Percentiles rank a stretch among this genome's conserved stretches.
phyloP scores from a whole-genome alignment of 1,140 invertebrate genomes.

The Sinella curviseta region DNA sequence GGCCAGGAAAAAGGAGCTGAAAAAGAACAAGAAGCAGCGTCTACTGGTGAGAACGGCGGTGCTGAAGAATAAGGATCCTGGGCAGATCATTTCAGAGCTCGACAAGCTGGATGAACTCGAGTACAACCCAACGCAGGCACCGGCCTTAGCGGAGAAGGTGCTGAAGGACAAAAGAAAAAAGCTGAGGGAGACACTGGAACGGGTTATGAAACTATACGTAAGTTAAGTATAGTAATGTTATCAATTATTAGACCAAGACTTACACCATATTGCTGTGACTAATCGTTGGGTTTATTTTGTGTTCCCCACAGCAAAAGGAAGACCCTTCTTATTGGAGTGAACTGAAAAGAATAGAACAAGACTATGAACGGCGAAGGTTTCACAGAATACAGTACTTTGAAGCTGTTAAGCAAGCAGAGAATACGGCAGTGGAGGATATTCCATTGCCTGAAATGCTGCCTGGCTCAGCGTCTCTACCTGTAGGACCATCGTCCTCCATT shows the following conservation, averaged over 20 bases:
- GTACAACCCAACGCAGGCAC: constrained; percentile 90
- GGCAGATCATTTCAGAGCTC: constrained; percentile 89
- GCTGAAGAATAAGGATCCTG: constrained; percentile 96
- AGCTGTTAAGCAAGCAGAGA: constrained; percentile 90
- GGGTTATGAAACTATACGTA: constrained; percentile 94
- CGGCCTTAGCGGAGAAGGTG: constrained; percentile 93
- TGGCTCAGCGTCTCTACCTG: constrained; percentile 55
- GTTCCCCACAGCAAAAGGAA: constrained; percentile 80
- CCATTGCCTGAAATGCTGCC: constrained; percentile 77
- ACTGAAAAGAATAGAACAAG: constrained; percentile 82
- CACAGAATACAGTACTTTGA: constrained; percentile 90
- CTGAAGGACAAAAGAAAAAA: constrained; percentile 95
- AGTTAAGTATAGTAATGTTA: constrained; percentile 67
- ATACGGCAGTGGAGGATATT: constrained; percentile 95
- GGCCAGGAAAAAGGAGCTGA: constrained; percentile 93
- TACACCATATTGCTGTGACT: too few relatives aligned
- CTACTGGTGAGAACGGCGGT: constrained; percentile 93
- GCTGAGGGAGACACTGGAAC: constrained; percentile 89
- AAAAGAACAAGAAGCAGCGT: constrained; percentile 96
- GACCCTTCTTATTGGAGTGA: constrained; percentile 91
- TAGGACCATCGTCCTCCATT: constrained; percentile 53
- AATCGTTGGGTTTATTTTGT: constrained; percentile 6
- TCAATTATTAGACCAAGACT: too few relatives aligned
- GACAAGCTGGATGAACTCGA: constrained; percentile 99
- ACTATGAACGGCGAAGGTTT: constrained; percentile 86